Evolutionary conservation across 2,888 invertebrate genomes (phyloP).

Genomic region (Pantelozetes paolii): DNA sequence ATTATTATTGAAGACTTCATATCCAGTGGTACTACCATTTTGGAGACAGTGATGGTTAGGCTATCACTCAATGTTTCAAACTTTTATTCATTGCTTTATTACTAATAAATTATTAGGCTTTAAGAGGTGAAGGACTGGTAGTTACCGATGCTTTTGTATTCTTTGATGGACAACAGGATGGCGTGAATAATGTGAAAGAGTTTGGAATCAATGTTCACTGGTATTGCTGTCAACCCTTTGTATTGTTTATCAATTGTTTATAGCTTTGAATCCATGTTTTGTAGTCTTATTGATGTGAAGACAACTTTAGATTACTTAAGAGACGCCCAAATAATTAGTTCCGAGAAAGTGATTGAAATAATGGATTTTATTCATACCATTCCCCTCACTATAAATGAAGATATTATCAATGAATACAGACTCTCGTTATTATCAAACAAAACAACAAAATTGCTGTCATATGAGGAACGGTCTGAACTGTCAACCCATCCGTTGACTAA

Average conservation of each 20-base stretch:
- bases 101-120: no score
- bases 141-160: constrained; percentile 80
- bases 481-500: constrained; percentile 48
- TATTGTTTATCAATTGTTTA: background rate
- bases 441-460: background rate
- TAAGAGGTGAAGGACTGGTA: constrained; percentile 56
- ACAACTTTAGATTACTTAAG: constrained; percentile 50
- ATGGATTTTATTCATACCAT: constrained; percentile 49
- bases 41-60: constrained; percentile 74
- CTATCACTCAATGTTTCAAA: background rate
- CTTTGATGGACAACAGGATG: constrained; percentile 89
- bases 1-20: constrained; percentile 89
- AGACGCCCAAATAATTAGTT: constrained; percentile 49
- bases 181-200: constrained; percentile 64
- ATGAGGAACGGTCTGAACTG: constrained; percentile 7
- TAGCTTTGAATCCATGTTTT: no score
- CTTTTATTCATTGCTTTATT: background rate
- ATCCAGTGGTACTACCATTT: constrained; percentile 79
- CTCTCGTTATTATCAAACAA: background rate
- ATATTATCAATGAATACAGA: constrained; percentile 31
- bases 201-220: constrained; percentile 65
- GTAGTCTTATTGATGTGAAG: constrained; percentile 47
- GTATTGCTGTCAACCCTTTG: background rate
- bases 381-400: background rate
- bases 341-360: constrained; percentile 49